Evolutionary conservation across 2,888 invertebrate genomes (phyloP).

Genomic region (Apamea crenata): DNA sequence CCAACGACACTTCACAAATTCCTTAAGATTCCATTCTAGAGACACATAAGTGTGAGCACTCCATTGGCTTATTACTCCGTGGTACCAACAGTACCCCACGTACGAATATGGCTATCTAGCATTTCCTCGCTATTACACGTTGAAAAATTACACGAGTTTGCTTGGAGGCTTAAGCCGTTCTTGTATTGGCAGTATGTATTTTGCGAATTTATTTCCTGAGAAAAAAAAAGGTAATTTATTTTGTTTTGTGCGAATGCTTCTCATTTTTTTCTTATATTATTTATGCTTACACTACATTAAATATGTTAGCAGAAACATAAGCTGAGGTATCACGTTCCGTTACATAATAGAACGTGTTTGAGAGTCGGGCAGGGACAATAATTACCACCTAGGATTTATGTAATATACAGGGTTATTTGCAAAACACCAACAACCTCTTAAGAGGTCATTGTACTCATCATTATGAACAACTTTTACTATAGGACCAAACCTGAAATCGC

Average conservation of each 20-base stretch:
- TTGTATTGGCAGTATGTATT: conserved; percentile 1
- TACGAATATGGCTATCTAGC: conserved; percentile 65
- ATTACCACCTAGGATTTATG: background rate
- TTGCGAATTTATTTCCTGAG: background rate
- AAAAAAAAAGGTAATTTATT: background rate
- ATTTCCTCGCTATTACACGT: conserved; percentile 64
- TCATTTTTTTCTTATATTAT: background rate
- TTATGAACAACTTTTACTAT: no score
- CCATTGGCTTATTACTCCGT: conserved; percentile 20
- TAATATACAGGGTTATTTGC: no score
- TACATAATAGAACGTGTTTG: background rate
- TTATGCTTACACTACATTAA: background rate
- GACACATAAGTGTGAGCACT: background rate
- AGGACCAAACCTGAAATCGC: no score
- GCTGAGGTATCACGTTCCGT: background rate
- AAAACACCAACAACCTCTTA: no score
- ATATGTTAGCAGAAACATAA: background rate
- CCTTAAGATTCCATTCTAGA: background rate
- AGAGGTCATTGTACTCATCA: no score
- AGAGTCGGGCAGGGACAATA: background rate
- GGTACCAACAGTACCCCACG: conserved; percentile 39
- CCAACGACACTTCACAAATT: no score
- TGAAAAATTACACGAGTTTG: conserved; percentile 73
- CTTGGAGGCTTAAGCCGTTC: conserved; percentile 10
- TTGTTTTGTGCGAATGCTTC: background rate